phyloP scores from a whole-genome alignment of 2,888 invertebrate genomes.

The Geophilus truncorum region DNA sequence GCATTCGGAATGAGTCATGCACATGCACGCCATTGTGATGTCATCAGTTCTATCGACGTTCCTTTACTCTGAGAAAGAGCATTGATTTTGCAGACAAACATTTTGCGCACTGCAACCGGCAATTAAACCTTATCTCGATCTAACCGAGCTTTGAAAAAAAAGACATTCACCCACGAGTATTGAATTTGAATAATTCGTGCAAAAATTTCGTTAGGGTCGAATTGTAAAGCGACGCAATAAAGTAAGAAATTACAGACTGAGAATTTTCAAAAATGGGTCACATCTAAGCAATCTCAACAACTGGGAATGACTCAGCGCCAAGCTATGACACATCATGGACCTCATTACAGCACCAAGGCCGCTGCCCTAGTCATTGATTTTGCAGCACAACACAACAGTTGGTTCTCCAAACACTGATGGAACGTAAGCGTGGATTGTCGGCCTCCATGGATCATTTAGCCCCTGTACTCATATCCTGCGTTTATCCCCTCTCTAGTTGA shows the following conservation, averaged over 20 bases:
- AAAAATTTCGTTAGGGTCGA: background rate
- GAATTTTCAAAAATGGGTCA: background rate
- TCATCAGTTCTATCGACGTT: background rate
- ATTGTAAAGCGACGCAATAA: background rate
- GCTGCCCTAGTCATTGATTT: background rate
- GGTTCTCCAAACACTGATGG: background rate
- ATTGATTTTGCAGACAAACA: background rate
- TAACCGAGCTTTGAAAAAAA: background rate
- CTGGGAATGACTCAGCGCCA: background rate
- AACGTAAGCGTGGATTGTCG: background rate
- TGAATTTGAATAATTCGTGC: background rate
- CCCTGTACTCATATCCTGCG: background rate
- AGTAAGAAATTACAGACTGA: background rate
- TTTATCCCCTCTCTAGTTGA: background rate
- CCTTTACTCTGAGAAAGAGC: background rate
- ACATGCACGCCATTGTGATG: background rate
- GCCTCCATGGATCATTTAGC: background rate
- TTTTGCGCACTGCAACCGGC: background rate
- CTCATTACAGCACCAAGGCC: background rate
- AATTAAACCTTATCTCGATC: background rate
- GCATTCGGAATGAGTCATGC: background rate
- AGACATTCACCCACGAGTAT: background rate
- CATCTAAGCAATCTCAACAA: background rate
- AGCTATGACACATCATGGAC: background rate
- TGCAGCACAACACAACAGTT: background rate